phyloP scores from a whole-genome alignment of 1,140 invertebrate species.

The Tetramorium alpestre region DNA sequence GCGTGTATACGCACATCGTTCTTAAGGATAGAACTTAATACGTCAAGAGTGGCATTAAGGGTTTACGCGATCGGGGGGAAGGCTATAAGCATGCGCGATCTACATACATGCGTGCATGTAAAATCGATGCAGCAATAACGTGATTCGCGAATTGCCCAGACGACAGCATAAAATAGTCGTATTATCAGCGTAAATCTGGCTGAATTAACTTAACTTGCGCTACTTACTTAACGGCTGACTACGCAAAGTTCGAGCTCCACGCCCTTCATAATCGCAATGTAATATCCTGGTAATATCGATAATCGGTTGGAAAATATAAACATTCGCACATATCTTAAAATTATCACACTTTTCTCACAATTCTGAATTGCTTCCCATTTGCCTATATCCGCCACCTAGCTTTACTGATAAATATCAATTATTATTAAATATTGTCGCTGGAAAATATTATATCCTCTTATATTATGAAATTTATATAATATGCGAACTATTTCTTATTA shows the following conservation, averaged over 20 bases:
- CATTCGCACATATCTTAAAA: not conserved
- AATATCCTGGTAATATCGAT: not conserved
- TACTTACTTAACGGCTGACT: constrained; percentile 14
- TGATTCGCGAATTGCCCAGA: constrained; percentile 33
- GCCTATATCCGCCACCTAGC: not conserved
- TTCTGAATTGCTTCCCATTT: not conserved
- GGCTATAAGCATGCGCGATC: not conserved
- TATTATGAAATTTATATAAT: not conserved
- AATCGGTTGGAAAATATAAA: not conserved
- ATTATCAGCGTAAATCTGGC: constrained; percentile 7
- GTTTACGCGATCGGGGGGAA: not conserved
- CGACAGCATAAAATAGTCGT: constrained; percentile 31
- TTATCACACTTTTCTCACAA: not conserved
- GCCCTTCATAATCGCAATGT: not conserved
- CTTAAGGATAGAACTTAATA: constrained; percentile 19
- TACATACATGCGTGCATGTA: constrained; percentile 9
- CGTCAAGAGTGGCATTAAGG: constrained; percentile 7
- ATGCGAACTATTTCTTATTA: not conserved
- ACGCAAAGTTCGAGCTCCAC: constrained; percentile 11
- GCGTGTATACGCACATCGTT: not conserved
- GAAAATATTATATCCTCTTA: not conserved
- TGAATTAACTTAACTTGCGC: constrained; percentile 50
- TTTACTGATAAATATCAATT: not conserved
- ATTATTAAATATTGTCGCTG: not conserved
- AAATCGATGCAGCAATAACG: constrained; percentile 42